A percentile compares a stretch with the other conserved stretches of the same genome.
Evolutionary conservation across 2,888 invertebrate species (phyloP).

Genomic region (Chironomus riparius): DNA sequence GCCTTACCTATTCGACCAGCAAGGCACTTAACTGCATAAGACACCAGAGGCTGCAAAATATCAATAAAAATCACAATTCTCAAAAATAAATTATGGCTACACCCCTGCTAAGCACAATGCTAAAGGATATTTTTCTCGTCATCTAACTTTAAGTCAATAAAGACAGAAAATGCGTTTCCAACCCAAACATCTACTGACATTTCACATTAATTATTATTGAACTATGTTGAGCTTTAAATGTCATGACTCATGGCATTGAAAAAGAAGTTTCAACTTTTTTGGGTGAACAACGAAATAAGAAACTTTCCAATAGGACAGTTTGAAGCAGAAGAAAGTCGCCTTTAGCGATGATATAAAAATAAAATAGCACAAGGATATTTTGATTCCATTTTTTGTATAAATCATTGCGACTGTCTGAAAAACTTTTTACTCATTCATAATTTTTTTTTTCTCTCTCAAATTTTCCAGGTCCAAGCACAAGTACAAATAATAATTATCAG

Average conservation of each 20-base stretch:
- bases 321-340: neutral
- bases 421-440: neutral
- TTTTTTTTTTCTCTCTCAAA: neutral
- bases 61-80: too few relatives aligned
- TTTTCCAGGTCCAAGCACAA: slow-evolving; percentile 34
- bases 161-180: too few relatives aligned
- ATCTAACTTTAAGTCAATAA: too few relatives aligned
- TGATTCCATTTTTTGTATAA: neutral
- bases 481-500: slow-evolving; percentile 34
- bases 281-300: too few relatives aligned
- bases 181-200: too few relatives aligned
- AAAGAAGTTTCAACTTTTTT: neutral
- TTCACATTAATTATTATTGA: neutral
- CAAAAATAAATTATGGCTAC: too few relatives aligned
- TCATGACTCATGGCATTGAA: neutral
- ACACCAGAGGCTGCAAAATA: too few relatives aligned
- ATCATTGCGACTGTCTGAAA: neutral
- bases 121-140: too few relatives aligned
- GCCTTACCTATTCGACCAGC: too few relatives aligned
- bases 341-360: neutral
- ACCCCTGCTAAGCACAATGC: too few relatives aligned
- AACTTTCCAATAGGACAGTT: too few relatives aligned
- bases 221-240: neutral
- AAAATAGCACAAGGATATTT: neutral
- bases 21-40: too few relatives aligned